Percentiles rank a stretch among this genome's conserved stretches.
phyloP scores from a whole-genome alignment of 2,113 vertebrate species.

The Sula dactylatra region DNA sequence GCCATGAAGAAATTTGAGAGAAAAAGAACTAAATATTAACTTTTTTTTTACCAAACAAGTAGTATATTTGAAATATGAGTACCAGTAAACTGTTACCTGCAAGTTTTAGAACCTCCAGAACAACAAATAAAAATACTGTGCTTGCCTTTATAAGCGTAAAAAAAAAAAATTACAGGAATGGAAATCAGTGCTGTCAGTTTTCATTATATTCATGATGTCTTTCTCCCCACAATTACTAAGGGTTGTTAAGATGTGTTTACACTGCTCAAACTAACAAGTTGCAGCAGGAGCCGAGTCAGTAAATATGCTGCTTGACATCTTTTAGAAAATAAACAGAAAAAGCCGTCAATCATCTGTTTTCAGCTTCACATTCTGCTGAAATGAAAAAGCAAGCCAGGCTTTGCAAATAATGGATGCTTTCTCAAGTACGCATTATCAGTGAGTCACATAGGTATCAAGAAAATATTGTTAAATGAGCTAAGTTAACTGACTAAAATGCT shows the following conservation, averaged over 20 bases:
- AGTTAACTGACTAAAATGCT: slow-evolving; percentile 29
- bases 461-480: slow-evolving; percentile 62
- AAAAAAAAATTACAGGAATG: background rate
- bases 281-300: slow-evolving; percentile 35
- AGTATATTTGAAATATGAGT: background rate
- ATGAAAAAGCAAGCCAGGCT: slow-evolving; percentile 13
- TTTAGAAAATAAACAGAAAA: slow-evolving; percentile 71
- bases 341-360: slow-evolving; percentile 56
- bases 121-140: background rate
- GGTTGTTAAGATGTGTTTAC: slow-evolving; percentile 58
- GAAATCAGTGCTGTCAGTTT: slow-evolving; percentile 66
- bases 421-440: slow-evolving; percentile 39
- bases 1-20: background rate
- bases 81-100: background rate
- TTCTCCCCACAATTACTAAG: slow-evolving; percentile 55
- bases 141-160: background rate
- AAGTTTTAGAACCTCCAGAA: background rate
- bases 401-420: slow-evolving; percentile 42
- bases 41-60: background rate
- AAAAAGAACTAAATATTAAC: background rate
- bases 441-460: background rate
- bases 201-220: slow-evolving; percentile 43
- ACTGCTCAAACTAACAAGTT: slow-evolving; percentile 67
- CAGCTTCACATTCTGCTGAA: slow-evolving; percentile 25
- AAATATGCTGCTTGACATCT: slow-evolving; percentile 71